Conservation (phyloP, 2,797 vertebrate species). For the Presbytis comata region DNA sequence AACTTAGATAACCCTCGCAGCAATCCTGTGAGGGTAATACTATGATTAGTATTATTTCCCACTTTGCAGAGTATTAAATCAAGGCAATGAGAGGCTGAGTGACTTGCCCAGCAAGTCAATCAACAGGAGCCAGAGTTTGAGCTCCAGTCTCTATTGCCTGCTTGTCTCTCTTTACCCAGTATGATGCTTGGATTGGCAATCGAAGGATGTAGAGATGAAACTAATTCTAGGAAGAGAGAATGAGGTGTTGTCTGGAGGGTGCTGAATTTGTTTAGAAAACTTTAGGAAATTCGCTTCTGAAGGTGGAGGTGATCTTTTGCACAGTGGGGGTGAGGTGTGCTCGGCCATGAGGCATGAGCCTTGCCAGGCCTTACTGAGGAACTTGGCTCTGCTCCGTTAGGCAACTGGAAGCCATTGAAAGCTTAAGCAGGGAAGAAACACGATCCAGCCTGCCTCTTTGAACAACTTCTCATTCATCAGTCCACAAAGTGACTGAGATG, state of each 20-base stretch:
- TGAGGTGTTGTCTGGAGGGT: not conserved
- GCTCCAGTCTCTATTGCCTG: rapidly evolving
- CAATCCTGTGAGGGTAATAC: not conserved
- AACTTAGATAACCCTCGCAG: not conserved
- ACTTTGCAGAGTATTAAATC: not conserved
- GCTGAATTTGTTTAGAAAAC: not conserved
- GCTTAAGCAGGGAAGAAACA: conserved; percentile 56
- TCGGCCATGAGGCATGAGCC: no score
- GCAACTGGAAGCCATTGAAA: not conserved
- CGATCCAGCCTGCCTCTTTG: not conserved
- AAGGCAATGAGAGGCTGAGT: not conserved
- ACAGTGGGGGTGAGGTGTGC: rapidly evolving
- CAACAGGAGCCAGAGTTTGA: not conserved
- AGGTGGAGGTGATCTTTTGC: not conserved
- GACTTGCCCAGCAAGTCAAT: no score
- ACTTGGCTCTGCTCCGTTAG: not conserved
- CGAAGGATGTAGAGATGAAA: not conserved
- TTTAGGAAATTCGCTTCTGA: not conserved
- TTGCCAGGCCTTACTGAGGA: not conserved
- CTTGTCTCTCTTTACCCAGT: not conserved
- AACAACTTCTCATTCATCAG: not conserved
- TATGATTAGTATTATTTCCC: not conserved
- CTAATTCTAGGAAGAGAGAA: not conserved
- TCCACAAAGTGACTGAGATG: conserved; percentile 6
- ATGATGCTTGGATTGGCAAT: not conserved